These are phyloP conservation scores for Mobula hypostoma DNA, from an alignment of 2,113 vertebrate species.

Conservation along the genomic window DNA sequence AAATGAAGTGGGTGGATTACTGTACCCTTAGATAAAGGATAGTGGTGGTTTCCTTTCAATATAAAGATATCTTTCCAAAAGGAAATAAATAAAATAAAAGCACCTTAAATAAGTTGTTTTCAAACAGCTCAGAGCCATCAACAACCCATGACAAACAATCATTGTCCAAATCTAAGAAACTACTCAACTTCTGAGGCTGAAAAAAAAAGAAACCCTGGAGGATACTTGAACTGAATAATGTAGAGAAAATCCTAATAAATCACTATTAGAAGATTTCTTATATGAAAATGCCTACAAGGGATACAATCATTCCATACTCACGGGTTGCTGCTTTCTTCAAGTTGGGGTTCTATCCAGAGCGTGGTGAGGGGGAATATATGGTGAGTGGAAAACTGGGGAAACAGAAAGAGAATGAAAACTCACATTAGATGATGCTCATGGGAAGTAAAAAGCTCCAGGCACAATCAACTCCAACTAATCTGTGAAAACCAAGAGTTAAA, in stretches of 20 bases:
- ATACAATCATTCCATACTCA: conserved; percentile 57
- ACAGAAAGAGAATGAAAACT: neutral
- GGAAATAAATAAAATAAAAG: too few species aligned
- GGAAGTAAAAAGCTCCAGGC: too few species aligned
- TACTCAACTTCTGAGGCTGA: neutral
- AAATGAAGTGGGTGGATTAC: neutral
- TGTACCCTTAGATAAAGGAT: neutral
- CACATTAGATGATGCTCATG: neutral
- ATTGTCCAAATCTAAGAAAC: neutral
- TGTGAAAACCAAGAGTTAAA: neutral
- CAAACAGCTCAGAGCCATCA: neutral
- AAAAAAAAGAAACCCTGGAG: neutral
- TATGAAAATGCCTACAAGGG: neutral
- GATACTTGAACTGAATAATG: neutral
- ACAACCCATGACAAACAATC: neutral
- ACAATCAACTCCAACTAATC: neutral
- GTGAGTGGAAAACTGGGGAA: conserved; percentile 88
- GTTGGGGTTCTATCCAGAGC: conserved; percentile 87
- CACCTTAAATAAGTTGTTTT: neutral
- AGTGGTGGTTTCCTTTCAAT: neutral
- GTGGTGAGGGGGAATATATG: conserved; percentile 89
- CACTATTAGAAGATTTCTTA: too few species aligned
- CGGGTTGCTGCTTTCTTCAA: conserved; percentile 76
- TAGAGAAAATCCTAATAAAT: neutral
- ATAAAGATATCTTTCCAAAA: neutral